phyloP scores from a whole-genome alignment of 2,888 invertebrate genomes.

The Baronia brevicornis region DNA sequence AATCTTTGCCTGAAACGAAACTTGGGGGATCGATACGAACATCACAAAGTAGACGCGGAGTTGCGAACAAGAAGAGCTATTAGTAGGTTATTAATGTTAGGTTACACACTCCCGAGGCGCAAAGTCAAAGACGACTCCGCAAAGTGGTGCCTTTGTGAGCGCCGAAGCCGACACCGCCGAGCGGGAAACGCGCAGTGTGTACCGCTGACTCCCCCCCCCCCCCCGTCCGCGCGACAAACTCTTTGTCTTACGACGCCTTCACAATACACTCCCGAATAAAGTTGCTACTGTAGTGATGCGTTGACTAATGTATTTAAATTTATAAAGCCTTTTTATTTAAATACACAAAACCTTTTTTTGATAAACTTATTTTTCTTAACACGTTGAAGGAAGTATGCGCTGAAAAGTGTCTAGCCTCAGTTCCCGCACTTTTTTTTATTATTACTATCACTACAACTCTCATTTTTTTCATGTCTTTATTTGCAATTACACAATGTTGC shows the following conservation, averaged over 20 bases:
- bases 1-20: constrained; percentile 2
- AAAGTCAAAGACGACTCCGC: constrained; percentile 60
- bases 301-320: too few relatives aligned
- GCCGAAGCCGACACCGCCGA: constrained; percentile 33
- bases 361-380: too few relatives aligned
- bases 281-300: constrained; percentile 8
- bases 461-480: too few relatives aligned
- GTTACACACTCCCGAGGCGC: constrained; percentile 49
- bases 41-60: constrained; percentile 5
- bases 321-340: too few relatives aligned
- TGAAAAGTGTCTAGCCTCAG: too few relatives aligned
- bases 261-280: constrained; percentile 27
- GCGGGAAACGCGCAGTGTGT: constrained; percentile 38
- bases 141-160: constrained; percentile 66
- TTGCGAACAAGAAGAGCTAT: constrained; percentile 32
- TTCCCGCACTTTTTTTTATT: too few relatives aligned
- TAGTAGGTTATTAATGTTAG: constrained; percentile 66
- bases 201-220: constrained; percentile 38
- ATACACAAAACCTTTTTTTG: too few relatives aligned
- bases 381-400: too few relatives aligned
- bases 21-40: neutral
- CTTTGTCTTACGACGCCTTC: constrained; percentile 57
- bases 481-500: too few relatives aligned
- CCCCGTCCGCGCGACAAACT: constrained; percentile 55
- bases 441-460: too few relatives aligned